Base-by-base conservation (phyloP, 2,888 invertebrate genomes). In the Pristionchus arcanus region DNA sequence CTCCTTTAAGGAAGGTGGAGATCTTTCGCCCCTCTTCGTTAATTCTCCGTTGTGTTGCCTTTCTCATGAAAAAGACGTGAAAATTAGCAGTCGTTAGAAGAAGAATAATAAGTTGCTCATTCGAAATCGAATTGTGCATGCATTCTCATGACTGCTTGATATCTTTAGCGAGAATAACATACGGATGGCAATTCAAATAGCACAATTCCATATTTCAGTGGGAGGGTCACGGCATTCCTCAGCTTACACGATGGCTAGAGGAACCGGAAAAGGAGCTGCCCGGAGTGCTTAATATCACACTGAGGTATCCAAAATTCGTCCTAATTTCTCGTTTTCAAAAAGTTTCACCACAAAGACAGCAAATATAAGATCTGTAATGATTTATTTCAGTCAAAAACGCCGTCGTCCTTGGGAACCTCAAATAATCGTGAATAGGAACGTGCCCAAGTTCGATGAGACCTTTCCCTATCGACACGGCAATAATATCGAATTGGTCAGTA, bases 401-500 rank as follows among this genome's bases (percentile, higher is more conserved):
- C 84, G 84, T 21, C 59, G 59, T 55, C 59, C 34, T 1, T 87
- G 92, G 92, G 92, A 92, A 55, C 92, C 92, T 13, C 92, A 92
- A 59, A 90, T 92, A n/a, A 92, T 92, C 28, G 84, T 90, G 2
- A 28, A 90, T 9, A 84, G 77, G n/a, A 89, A 83, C n/a, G 90
- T 92, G 9, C 92, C 92, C n/a, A 83, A 89, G 53, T 92, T 92
- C 86, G 92, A 92, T 37, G 89, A 90, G 42, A 71, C 77, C 25
- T 92, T 92, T 63, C 85, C 77, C 19, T 92, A 92, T 84, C 89
- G 92, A 15, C 53, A 74, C n/a, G 37, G 90, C 1, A 92, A 92
- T 77, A 92, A 92, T 63, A 92, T 92, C 42, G 91, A 91, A 37
- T 59, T 92, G 87, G 92, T 49, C n/a, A n/a, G n/a, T n/a, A n/a